These are phyloP conservation scores for Vulpes lagopus DNA, from an alignment of 2,113 vertebrate genomes.

Conservation along the genomic window DNA sequence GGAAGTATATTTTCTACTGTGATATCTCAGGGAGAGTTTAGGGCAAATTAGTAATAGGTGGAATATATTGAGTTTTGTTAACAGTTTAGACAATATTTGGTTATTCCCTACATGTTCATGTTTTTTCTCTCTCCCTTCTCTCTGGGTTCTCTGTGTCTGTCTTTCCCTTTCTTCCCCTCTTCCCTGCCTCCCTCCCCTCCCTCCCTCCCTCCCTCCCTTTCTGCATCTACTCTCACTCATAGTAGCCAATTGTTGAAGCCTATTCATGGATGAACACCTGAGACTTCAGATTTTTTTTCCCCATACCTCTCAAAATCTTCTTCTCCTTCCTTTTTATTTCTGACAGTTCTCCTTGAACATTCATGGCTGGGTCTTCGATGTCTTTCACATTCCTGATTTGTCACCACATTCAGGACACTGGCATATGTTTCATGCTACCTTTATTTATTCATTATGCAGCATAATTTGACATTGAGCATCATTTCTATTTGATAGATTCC, in stretches of 20 bases:
- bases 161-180: not conserved
- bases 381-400: slow-evolving; percentile 35
- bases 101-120: not conserved
- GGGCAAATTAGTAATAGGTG: not conserved
- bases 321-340: not conserved
- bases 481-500: slow-evolving; percentile 61
- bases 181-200: not conserved
- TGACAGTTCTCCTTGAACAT: not conserved
- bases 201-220: fast-evolving
- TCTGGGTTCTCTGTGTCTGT: not conserved
- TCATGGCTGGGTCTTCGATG: not conserved
- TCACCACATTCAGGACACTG: slow-evolving; percentile 11
- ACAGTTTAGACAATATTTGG: not conserved
- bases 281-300: not conserved
- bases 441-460: slow-evolving; percentile 72
- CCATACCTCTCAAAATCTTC: not conserved
- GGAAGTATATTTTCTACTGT: slow-evolving; percentile 6
- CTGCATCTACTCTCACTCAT: not conserved
- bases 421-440: slow-evolving; percentile 42
- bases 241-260: not conserved
- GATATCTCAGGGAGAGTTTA: not conserved
- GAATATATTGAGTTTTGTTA: not conserved
- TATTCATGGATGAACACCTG: not conserved
- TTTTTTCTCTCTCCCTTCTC: not conserved
- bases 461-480: slow-evolving; percentile 69